Conservation (phyloP, 2,113 vertebrate species). For the Protobothrops mucrosquamatus region DNA sequence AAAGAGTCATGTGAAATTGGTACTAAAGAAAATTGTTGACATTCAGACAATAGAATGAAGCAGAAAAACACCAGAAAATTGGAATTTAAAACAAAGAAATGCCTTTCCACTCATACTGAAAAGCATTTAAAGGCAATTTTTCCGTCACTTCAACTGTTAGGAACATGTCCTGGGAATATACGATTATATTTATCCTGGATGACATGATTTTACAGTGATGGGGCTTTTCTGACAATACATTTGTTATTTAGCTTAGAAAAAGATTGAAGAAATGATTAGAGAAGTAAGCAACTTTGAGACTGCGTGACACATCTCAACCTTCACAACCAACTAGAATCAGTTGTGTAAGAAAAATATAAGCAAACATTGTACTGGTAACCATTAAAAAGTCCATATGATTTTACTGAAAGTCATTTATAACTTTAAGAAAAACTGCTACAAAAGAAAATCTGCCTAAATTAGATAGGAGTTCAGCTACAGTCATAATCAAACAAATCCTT, state of each 20-base stretch:
- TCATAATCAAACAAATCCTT: background rate
- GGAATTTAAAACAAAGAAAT: slow-evolving; percentile 13
- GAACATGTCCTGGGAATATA: slow-evolving; percentile 1
- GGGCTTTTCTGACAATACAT: slow-evolving; percentile 49
- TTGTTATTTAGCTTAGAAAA: slow-evolving; percentile 44
- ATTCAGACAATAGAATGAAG: slow-evolving; percentile 24
- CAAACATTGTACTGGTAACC: background rate
- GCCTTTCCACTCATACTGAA: slow-evolving; percentile 11
- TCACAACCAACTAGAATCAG: background rate
- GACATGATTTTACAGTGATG: slow-evolving; percentile 29
- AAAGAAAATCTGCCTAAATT: slow-evolving; percentile 24
- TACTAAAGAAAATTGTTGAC: slow-evolving; percentile 29
- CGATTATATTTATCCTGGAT: slow-evolving; percentile 36
- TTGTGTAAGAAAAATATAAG: slow-evolving; percentile 34
- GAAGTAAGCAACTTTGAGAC: slow-evolving; percentile 18
- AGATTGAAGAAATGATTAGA: slow-evolving; percentile 50
- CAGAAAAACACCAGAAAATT: background rate
- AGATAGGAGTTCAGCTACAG: slow-evolving; percentile 14
- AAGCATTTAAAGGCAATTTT: background rate
- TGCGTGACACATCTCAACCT: slow-evolving; percentile 9
- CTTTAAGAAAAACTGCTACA: slow-evolving; percentile 12
- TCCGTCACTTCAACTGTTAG: slow-evolving; percentile 37
- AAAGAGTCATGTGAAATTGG: slow-evolving; percentile 23
- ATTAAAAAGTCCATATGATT: slow-evolving; percentile 21
- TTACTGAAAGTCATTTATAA: slow-evolving; percentile 25